Evolutionary conservation across 2,797 vertebrate genomes (phyloP).

Genomic region (Halcyon leucocephala): DNA sequence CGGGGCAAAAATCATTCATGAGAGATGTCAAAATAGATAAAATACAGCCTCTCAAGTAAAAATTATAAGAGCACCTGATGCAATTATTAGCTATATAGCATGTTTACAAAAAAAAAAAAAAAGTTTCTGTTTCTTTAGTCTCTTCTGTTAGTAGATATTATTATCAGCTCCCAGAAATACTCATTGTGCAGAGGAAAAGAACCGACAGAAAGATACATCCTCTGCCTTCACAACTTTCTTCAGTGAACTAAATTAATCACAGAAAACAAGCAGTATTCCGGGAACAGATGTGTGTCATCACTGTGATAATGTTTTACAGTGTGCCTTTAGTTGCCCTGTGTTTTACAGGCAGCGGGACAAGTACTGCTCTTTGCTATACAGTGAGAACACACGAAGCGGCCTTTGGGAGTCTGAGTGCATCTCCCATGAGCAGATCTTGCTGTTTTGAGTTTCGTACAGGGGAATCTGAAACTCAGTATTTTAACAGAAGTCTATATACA

Average conservation of each 20-base stretch:
- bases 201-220: not conserved
- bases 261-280: not conserved
- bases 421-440: not conserved
- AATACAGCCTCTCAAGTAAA: not conserved
- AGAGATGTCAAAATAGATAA: not conserved
- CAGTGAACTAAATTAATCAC: not conserved
- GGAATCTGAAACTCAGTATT: not conserved
- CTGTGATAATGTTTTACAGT: not conserved
- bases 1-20: not conserved
- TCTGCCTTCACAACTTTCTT: not conserved
- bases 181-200: not conserved
- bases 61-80: not conserved
- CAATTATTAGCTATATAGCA: not conserved
- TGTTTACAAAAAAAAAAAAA: not conserved
- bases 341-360: not conserved
- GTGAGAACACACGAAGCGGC: not conserved
- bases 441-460: not conserved
- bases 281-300: not conserved
- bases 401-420: not conserved
- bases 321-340: not conserved
- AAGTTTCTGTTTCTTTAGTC: not conserved
- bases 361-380: not conserved
- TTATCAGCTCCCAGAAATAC: not conserved
- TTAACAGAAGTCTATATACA: not conserved
- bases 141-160: not conserved